Base-by-base conservation (phyloP, 2,888 invertebrate species). In the Caenorhabditis zanzibari region DNA sequence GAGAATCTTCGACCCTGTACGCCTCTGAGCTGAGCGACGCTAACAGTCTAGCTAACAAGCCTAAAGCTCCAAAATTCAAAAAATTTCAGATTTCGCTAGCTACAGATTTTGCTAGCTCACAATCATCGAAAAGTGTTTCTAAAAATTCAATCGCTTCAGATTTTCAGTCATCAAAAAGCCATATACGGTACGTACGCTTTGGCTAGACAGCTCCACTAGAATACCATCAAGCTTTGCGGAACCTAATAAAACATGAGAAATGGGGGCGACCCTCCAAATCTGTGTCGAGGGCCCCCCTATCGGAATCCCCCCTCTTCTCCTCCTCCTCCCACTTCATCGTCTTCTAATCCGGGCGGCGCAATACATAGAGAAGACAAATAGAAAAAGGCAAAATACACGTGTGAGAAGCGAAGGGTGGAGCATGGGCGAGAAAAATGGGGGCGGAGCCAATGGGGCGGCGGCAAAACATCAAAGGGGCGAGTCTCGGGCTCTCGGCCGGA, bases 331-430 rank as follows among this genome's bases (percentile, higher is more conserved):
- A 75, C 75, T 75, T 75, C 56, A 75, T 72, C n/a, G 71, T 72
- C 71, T 73, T 52, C 73, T 77, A 77, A 77, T 77, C 77, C 77
- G 77, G 77, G 63, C 68, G 68, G 68, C 68, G 54, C 68, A 14
- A 49, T n/a, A 14, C 32, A 32, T 32, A 32, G 32, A 32, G 32
- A 7, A 32, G 32, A 32, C 5, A 32, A 7, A 54, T 24, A 54
- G 54, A 54, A 26, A 47, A 54, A 38, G 41, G 41, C 16, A 14
- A 63, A 44, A 63, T 49, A 68, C 68, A 76, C 68, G 75, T 76
- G 26, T 26, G 19, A 22, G 66, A 49, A 54, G 44, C 44, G 47
- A 19, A 19, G 49, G 71, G 59, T 28, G 59, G 49, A 68, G 66
- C 66, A 69, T 77, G 66, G 38, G 26, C 35, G 49, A 28, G n/a